Evolutionary conservation across 2,113 vertebrate genomes (phyloP).

Genomic region (Maccullochella peelii): DNA sequence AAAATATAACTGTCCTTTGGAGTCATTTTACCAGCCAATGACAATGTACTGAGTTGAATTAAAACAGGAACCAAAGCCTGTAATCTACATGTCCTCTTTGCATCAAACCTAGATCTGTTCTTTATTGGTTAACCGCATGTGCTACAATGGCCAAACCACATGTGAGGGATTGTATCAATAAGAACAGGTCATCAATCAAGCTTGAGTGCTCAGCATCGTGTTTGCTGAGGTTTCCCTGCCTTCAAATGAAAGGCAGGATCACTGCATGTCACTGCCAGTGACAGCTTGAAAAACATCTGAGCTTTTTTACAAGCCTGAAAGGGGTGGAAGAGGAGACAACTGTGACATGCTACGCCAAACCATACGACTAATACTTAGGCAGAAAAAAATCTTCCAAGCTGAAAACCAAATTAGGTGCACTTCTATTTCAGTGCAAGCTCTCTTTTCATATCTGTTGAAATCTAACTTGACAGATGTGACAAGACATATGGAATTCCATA

Average conservation of each 20-base stretch:
- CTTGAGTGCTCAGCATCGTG: constrained; percentile 57
- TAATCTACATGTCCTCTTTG: constrained; percentile 66
- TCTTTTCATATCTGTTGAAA: not conserved
- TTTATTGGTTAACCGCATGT: constrained; percentile 80
- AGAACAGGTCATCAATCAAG: constrained; percentile 76
- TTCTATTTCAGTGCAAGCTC: constrained; percentile 3
- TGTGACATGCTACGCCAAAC: constrained; percentile 33
- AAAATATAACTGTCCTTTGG: constrained; percentile 59
- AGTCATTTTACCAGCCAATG: constrained; percentile 52
- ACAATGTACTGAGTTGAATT: constrained; percentile 76
- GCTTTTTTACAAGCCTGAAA: constrained; percentile 29
- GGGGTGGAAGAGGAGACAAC: constrained; percentile 25
- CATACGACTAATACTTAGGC: constrained; percentile 30
- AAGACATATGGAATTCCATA: not conserved
- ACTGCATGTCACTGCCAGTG: constrained; percentile 25
- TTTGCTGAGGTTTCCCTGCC: constrained; percentile 76
- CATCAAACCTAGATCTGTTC: constrained; percentile 65
- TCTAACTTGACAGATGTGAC: constrained; percentile 17
- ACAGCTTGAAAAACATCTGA: constrained; percentile 57
- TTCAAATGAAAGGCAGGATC: constrained; percentile 59
- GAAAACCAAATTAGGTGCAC: not conserved
- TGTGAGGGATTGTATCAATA: constrained; percentile 79
- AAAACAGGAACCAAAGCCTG: constrained; percentile 64
- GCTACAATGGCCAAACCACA: constrained; percentile 81
- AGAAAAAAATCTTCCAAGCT: not conserved